Base-by-base conservation (phyloP, 1,140 invertebrate genomes). In the Nasonia giraulti region DNA sequence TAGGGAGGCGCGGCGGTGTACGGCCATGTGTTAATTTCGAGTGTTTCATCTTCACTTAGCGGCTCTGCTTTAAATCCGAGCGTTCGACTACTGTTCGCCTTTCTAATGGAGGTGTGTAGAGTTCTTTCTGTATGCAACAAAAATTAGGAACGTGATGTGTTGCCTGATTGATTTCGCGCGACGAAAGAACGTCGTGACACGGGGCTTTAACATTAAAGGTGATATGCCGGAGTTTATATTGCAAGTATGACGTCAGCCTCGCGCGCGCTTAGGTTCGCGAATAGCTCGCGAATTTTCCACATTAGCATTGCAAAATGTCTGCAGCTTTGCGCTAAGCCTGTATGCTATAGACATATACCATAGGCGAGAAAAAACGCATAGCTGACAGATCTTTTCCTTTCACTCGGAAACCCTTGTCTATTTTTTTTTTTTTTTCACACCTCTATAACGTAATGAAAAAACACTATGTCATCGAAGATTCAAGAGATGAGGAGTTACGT, bases 291-390 rank as follows among this genome's bases (percentile, higher is more conserved):
- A 40, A 75, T 40, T 75, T 75, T 75, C 8, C 74, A 23, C 14
- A 75, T 75, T 75, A 75, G 74, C 31, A 75, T 75, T 75, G 74
- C 74, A 75, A 75, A 75, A 75, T 44, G n/a, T 1, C 69, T 7
- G 69, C 27, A n/a, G n/a, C 20, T 62, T n/a, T n/a, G 55, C 55
- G 55, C 17, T 62, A 62, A 17, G 17, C 20, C 5, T 6, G 0
- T 27, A 27, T 27, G 27, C 27, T 27, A 27, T 27, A 27, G 27
- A 55, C 50, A 17, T 55, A 55, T 62, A 40, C 40, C 8, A 40
- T 40, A 0, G 17, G 55, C 55, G 55, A 20, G 55, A 6, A n/a
- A 62, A 62, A 62, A 62, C 20, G 47, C 47, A 50, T 50, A 37
- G 33, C 33, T 37, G 33, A 37, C 33, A 37, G 33, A 50, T 17